Evolutionary conservation across 2,113 vertebrate species (phyloP).

Genomic region (Phaethornis superciliosus): DNA sequence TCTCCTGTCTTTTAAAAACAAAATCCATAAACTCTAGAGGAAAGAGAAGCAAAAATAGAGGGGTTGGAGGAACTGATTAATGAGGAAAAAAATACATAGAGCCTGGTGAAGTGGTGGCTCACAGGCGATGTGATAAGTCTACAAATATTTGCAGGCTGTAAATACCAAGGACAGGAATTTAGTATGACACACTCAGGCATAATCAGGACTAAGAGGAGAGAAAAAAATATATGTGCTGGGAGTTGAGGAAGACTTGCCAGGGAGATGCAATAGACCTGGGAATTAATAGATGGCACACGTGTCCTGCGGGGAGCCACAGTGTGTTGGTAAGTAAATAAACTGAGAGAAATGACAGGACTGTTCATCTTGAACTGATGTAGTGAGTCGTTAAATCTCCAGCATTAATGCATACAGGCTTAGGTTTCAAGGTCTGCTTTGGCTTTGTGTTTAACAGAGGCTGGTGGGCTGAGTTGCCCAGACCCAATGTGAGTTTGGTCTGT

Average conservation of each 20-base stretch:
- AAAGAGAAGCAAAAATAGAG: not conserved
- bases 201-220: not conserved
- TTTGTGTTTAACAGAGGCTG: not conserved
- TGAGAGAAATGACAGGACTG: not conserved
- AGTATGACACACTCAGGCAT: not conserved
- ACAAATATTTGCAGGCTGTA: slow-evolving; percentile 43
- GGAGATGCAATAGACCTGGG: not conserved
- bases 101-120: not conserved
- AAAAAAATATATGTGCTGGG: not conserved
- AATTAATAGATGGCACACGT: not conserved
- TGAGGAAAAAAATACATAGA: not conserved
- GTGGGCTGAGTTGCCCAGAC: not conserved
- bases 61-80: not conserved
- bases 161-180: not conserved
- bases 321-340: not conserved
- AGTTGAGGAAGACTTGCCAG: not conserved
- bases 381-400: not conserved
- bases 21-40: not conserved
- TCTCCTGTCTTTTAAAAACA: not conserved
- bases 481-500: rapidly evolving
- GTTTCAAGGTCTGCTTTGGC: not conserved
- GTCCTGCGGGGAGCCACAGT: not conserved
- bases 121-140: not conserved
- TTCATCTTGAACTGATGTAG: not conserved
- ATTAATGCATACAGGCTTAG: not conserved